These are phyloP conservation scores for Lypha dubia DNA, from an alignment of 2,888 invertebrate species.

Conservation along the genomic window DNA sequence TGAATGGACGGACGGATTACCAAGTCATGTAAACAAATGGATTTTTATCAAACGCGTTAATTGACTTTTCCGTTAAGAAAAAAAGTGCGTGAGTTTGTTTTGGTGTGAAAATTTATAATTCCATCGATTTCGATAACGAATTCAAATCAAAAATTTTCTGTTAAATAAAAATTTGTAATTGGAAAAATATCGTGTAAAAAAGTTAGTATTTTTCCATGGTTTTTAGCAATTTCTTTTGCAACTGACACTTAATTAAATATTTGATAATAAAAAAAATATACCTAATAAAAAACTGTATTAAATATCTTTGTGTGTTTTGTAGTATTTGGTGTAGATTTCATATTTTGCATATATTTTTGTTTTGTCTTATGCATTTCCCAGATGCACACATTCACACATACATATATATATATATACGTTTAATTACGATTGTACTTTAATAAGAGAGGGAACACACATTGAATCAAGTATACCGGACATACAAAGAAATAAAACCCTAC, in stretches of 20 bases:
- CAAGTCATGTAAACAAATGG: constrained; percentile 39
- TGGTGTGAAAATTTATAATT: constrained; percentile 9
- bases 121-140: not conserved
- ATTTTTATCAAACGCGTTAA: constrained; percentile 43
- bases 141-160: not conserved
- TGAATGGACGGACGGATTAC: not conserved
- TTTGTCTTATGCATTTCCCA: constrained; percentile 14
- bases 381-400: constrained; percentile 14
- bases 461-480: constrained; percentile 10
- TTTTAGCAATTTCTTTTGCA: not conserved
- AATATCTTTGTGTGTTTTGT: not conserved
- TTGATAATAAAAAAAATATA: not conserved
- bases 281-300: not conserved
- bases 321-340: not conserved
- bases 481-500: not conserved
- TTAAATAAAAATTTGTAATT: not conserved
- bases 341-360: not conserved
- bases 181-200: not conserved
- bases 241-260: not conserved
- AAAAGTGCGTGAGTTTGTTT: constrained; percentile 52
- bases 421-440: constrained; percentile 24
- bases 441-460: constrained; percentile 9
- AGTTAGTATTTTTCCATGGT: not conserved
- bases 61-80: constrained; percentile 12
- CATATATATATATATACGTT: not conserved